Evolutionary conservation across 1,140 invertebrate genomes (phyloP), one percentile per base, ranked within the genome.

Genomic region (Proctacanthus coquilletti): DNA sequence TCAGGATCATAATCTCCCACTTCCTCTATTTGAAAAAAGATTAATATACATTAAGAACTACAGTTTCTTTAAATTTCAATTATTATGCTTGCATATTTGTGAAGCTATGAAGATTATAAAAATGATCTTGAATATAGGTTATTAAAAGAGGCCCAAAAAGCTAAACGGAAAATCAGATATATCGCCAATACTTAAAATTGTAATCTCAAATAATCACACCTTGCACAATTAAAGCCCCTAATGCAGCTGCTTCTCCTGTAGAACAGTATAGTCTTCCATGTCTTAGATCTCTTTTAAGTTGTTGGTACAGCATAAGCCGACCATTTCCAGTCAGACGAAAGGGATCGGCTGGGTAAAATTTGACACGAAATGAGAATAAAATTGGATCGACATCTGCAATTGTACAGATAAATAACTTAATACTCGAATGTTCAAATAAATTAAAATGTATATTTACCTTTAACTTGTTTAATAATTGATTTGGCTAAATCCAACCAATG

Each of bases 401-500:
- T 8, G 23, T 8, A 6, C 23, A 25, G 23, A 25, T n/a, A 25
- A 25, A 25, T 25, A 25, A 25, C 6, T 8, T 25, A 8, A 25
- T 8, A 8, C 6, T 25, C 27, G 15, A 29, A 13, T 29, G 15
- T 8, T 8, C 15, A 29, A 13, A 29, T 13, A 14, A 29, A 29
- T 13, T 14, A 11, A 29, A 13, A 29, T 29, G 27, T 29, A 18
- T 50, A 65, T 63, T 65, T 66, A 89, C 87, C 83, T 82, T 92
- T 94, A 20, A 95, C 77, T 74, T 96, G 91, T 62, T 92, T 95
- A 43, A 84, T 69, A 50, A 95, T 85, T 35, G 86, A 78, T 66
- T 93, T 93, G 33, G 83, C 79, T 52, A 91, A 71, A 68, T 97
- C 92, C 51, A 97, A 63, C 92, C 92, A 97, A 64, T 94, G 89